Conservation (phyloP, 2,888 invertebrate species). For the Kuschelorhynchus macadamiae region DNA sequence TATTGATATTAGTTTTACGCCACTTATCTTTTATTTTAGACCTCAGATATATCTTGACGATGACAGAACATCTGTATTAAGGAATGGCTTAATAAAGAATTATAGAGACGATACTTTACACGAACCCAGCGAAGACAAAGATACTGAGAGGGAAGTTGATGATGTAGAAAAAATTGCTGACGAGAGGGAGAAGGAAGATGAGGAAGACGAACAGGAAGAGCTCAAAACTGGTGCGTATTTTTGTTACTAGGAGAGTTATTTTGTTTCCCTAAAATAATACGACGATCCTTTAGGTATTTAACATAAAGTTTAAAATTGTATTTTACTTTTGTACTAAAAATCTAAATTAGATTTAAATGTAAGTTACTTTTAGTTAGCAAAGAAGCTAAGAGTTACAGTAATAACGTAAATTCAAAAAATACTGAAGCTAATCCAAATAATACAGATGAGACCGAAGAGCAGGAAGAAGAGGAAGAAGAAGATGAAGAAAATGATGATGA, state of each 20-base stretch:
- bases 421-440: conserved; percentile 54
- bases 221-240: too few species aligned
- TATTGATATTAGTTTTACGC: too few species aligned
- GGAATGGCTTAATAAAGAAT: conserved; percentile 49
- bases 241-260: too few species aligned
- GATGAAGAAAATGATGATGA: conserved; percentile 23
- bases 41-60: conserved; percentile 1
- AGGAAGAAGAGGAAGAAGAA: conserved; percentile 14
- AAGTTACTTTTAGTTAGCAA: conserved; percentile 35
- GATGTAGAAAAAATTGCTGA: conserved; percentile 39
- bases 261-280: too few species aligned
- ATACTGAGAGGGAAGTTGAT: conserved; percentile 45
- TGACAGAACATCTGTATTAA: conserved; percentile 1
- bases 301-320: too few species aligned
- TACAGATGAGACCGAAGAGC: not conserved
- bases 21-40: conserved; percentile 8
- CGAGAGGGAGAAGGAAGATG: conserved; percentile 39
- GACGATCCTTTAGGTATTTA: too few species aligned
- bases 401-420: conserved; percentile 53
- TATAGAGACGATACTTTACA: conserved; percentile 57
- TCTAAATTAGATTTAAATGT: too few species aligned
- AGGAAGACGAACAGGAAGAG: conserved; percentile 32
- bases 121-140: conserved; percentile 52
- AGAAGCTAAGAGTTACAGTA: conserved; percentile 38
- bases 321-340: too few species aligned